phyloP scores from a whole-genome alignment of 2,797 vertebrate genomes.

The Sebastes cheni region DNA sequence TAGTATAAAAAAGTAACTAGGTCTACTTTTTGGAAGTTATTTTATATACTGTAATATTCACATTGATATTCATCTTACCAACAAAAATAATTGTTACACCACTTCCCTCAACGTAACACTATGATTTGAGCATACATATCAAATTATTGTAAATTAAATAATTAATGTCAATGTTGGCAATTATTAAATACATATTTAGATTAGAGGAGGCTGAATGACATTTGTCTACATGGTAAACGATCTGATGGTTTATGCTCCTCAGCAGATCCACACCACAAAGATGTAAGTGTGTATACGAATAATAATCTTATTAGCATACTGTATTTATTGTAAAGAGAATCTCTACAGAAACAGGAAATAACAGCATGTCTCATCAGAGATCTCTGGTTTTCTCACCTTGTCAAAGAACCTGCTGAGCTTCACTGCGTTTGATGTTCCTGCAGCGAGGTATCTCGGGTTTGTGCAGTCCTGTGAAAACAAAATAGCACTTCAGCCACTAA shows the following conservation, averaged over 20 bases:
- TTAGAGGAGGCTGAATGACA: not conserved
- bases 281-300: not conserved
- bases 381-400: conserved; percentile 84
- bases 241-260: not conserved
- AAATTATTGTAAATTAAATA: not conserved
- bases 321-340: not conserved
- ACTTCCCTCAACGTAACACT: not conserved
- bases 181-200: not conserved
- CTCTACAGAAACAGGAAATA: too few relatives aligned
- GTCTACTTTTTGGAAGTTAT: not conserved
- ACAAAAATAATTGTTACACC: not conserved
- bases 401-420: conserved; percentile 98
- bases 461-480: conserved; percentile 90
- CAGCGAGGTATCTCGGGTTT: conserved; percentile 93
- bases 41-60: not conserved
- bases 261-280: not conserved
- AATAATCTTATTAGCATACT: not conserved
- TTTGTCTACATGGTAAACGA: not conserved
- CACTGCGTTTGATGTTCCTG: conserved; percentile 97
- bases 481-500: conserved; percentile 16
- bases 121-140: not conserved
- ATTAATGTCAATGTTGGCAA: not conserved
- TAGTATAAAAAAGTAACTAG: not conserved
- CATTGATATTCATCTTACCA: not conserved
- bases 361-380: not conserved